Base-by-base conservation (phyloP, 2,113 vertebrate genomes). In the Leucoraja erinaceus region DNA sequence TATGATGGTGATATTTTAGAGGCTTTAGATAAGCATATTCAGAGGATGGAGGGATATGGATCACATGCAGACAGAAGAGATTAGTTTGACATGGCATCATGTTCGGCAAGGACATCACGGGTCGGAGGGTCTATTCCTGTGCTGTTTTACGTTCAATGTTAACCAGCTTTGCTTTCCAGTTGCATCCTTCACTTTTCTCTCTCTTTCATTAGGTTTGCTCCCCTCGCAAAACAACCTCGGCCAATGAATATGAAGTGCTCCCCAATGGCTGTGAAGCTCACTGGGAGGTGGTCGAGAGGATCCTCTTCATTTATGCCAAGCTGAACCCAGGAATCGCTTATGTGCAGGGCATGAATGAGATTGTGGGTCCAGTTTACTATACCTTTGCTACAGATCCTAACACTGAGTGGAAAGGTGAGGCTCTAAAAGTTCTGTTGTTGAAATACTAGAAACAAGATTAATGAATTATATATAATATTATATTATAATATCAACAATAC, bases 261-360 rank as follows among this genome's bases (percentile, higher is more conserved):
- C 98, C 98, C 93, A 98, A 96, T 0, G 99, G 98, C 93, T 98
- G 97, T 0, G 99, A 99, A 93, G 98, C 98, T 7, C 99, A 99
- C 95, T 99, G 99, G 99, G 99, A 99, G 93, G 99, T 99, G 94
- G 98, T 99, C 93, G 99, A 99, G 94, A 94, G 99, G 0, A 99
- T 99, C 95, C 97, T 99, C 59, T 99, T 99, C 96, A 98, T 99
- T 96, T 99, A 99, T 0, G 99, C 99, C 94, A 99, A 99, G 95
- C 97, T 99, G 94, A 99, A 99, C 94, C 99, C 99, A 0, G 99
- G 99, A 22, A 99, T 99, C 0, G 98, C 99, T 0, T 99, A 99
- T 0, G 98, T 99, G 0, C 99, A 99, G 95, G 99, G 99, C 94
- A 99, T 99, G 99, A 99, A 99, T 0, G 99, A 99, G 95, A 98